These are phyloP conservation scores for Bombus turneri DNA, from an alignment of 1,140 invertebrate genomes.

Conservation along the genomic window DNA sequence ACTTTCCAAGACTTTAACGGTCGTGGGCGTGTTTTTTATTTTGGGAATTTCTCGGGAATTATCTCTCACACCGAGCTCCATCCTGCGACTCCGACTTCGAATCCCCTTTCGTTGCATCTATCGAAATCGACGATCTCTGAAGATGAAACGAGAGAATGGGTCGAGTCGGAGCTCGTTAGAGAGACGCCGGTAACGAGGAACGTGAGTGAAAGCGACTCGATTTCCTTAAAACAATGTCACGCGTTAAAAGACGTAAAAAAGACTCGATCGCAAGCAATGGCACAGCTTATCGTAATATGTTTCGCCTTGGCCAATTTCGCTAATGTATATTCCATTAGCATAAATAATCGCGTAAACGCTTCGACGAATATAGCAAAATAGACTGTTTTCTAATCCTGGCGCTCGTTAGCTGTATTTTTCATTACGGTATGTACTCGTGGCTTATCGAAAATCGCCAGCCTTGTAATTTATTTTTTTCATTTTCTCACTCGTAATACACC, in stretches of 20 bases:
- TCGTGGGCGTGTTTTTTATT: not conserved
- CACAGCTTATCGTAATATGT: no score
- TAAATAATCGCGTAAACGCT: no score
- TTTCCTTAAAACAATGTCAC: not conserved
- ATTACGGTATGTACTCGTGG: no score
- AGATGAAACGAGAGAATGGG: not conserved
- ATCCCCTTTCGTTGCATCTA: not conserved
- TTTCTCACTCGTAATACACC: not conserved
- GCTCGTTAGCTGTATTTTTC: no score
- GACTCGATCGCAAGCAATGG: no score
- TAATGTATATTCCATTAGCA: no score
- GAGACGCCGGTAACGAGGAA: not conserved
- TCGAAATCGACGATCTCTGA: not conserved
- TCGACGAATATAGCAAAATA: no score
- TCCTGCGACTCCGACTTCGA: no score
- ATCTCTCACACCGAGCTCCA: no score
- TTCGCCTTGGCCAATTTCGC: no score
- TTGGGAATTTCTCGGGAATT: no score
- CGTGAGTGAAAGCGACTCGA: not conserved
- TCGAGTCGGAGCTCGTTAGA: constrained; percentile 10
- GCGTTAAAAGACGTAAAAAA: not conserved
- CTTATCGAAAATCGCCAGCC: not conserved
- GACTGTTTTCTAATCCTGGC: no score
- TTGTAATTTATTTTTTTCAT: not conserved
- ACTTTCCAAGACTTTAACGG: not conserved